Conservation (phyloP, 2,113 vertebrate genomes). For the Brachyhypopomus occidentalis region DNA sequence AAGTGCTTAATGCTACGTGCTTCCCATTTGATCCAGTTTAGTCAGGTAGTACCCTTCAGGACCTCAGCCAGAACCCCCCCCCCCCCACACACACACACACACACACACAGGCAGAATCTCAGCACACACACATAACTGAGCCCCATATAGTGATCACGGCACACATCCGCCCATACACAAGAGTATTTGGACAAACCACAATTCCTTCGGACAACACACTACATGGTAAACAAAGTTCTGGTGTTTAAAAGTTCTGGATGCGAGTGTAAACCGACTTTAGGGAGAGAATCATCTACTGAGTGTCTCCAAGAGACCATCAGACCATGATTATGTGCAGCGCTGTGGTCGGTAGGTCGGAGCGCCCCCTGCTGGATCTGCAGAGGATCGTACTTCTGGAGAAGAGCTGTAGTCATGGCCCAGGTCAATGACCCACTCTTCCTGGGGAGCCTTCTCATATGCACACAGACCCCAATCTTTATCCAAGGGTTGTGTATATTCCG, state of each 20-base stretch:
- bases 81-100: not conserved
- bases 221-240: not conserved
- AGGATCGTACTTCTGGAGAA: not conserved
- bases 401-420: not conserved
- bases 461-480: conserved; percentile 11
- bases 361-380: not conserved
- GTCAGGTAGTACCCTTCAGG: not conserved
- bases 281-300: no score
- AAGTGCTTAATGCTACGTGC: not conserved
- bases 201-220: not conserved
- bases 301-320: no score
- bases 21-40: not conserved
- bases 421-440: conserved; percentile 14
- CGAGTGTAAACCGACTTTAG: not conserved
- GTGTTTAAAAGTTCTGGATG: not conserved
- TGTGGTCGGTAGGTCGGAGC: not conserved
- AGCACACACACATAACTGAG: not conserved
- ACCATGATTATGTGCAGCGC: no score
- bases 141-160: no score
- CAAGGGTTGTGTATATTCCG: not conserved
- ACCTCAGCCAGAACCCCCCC: no score
- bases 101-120: not conserved
- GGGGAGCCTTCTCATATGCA: conserved; percentile 8
- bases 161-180: no score
- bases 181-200: not conserved